Evolutionary conservation across 2,888 invertebrate genomes (phyloP), one percentile per base, ranked within the genome.

Genomic region (Parnassius mnemosyne): DNA sequence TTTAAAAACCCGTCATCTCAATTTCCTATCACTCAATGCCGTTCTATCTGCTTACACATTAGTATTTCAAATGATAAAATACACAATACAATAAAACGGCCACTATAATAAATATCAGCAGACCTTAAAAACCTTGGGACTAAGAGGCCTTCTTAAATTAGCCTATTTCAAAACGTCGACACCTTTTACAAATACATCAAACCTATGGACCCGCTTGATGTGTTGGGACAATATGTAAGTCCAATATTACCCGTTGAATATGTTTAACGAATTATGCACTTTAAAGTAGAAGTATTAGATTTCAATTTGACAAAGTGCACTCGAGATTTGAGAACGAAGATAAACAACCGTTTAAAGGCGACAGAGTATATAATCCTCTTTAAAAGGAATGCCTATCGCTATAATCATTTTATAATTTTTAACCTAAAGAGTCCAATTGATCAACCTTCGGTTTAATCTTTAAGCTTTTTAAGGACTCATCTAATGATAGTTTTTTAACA

Each of bases 21-120:
- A 82, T 82, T 81, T 83, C 80, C 80, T 81, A 83, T 79, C 73
- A 76, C 74, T 77, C 71, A 66, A 70, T 73, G 71, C 69, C 71
- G 71, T 73, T 80, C 75, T 81, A 85, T 84, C 82, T 79, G 76
- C 79, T 74, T 80, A 83, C 81, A 74, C 80, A 80, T 83, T 80
- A 80, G 73, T 76, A 77, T 75, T 79, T 73, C 74, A 78, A 76
- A 79, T 78, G 78, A 81, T 80, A 78, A 72, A 77, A 75, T 74
- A 74, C 73, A 81, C 74, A 76, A 69, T 67, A 65, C 55, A 62
- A 61, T 57, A 50, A 57, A 52, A 56, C 46, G 51, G 63, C 82
- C 73, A 76, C 25, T 63, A 52, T 69, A 62, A 59, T 51, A 64
- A 60, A 74, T 70, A 63, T 68, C 65, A 55, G 60, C 49, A 42